Evolutionary conservation across 2,113 vertebrate species (phyloP).

Genomic region (Ictalurus furcatus): DNA sequence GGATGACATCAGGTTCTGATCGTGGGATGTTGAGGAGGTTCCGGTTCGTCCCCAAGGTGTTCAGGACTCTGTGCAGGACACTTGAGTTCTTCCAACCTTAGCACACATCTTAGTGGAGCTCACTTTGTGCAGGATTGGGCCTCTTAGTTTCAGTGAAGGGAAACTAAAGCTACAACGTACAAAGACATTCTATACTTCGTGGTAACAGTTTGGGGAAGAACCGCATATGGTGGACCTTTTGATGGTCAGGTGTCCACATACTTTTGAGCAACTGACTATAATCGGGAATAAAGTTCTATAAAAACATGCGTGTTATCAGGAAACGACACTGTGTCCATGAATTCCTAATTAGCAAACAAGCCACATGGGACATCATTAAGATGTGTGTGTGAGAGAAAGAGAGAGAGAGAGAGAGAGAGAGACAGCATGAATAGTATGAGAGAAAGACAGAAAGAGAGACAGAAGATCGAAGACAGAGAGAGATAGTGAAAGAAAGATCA

Average conservation of each 20-base stretch:
- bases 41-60: neutral
- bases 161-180: neutral
- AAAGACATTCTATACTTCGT: neutral
- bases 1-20: neutral
- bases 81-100: neutral
- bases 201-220: neutral
- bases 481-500: too few relatives aligned
- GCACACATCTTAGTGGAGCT: neutral
- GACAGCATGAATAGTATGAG: too few relatives aligned
- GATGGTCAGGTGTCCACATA: neutral
- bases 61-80: neutral
- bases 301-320: neutral
- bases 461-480: too few relatives aligned
- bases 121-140: neutral
- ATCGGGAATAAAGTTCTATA: too few relatives aligned
- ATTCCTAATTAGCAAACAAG: neutral
- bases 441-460: too few relatives aligned
- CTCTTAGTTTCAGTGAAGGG: neutral
- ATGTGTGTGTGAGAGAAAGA: neutral
- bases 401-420: too few relatives aligned
- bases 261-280: neutral
- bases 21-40: neutral
- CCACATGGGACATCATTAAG: neutral
- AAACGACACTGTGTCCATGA: neutral
- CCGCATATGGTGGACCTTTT: neutral